Conservation (phyloP, 2,113 vertebrate species). For the Asarcornis scutulata region DNA sequence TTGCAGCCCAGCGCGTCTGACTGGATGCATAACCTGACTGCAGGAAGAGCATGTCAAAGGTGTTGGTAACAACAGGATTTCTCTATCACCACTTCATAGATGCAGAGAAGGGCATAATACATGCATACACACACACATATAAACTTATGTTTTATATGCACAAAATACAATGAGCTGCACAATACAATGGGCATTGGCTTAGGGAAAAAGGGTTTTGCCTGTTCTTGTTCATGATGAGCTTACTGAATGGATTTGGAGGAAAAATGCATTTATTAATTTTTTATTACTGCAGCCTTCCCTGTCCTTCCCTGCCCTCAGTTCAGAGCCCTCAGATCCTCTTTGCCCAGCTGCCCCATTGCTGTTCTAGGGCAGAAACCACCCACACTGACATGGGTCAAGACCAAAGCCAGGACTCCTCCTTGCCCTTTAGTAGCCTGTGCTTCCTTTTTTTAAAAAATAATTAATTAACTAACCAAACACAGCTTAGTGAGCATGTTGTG, state of each 20-base stretch:
- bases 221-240: not conserved
- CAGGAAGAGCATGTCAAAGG: not conserved
- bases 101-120: not conserved
- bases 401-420: not conserved
- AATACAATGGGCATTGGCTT: not conserved
- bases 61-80: not conserved
- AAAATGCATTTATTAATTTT: not conserved
- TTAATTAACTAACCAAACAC: not conserved
- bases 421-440: not conserved
- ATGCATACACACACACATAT: not conserved
- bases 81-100: not conserved
- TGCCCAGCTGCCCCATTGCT: not conserved
- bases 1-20: not conserved
- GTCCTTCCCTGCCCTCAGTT: not conserved
- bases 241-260: not conserved
- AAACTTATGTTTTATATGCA: not conserved
- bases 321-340: not conserved
- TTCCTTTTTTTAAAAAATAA: not conserved
- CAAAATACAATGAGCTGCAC: not conserved
- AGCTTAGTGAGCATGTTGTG: constrained; percentile 14
- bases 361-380: not conserved
- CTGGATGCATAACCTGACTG: fast-evolving
- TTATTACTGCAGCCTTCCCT: not conserved
- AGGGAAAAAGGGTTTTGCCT: not conserved
- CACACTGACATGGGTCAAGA: not conserved